Base-by-base conservation (phyloP, 2,113 vertebrate genomes). In the Tupaia chinensis region DNA sequence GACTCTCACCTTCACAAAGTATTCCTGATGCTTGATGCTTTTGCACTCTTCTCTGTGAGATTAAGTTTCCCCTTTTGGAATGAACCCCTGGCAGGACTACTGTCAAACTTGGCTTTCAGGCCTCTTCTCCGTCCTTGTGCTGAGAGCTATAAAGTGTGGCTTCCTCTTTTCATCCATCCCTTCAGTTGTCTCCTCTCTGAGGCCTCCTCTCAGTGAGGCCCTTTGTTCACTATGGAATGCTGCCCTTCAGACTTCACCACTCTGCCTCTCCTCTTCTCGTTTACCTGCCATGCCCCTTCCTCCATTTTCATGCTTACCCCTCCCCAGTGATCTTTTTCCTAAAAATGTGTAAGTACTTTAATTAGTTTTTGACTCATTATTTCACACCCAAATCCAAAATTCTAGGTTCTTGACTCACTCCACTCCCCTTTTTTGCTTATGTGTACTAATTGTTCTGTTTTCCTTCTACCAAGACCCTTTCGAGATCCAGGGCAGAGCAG, bases 291-390 rank as follows among this genome's bases (percentile, higher is more conserved):
- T 23, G 19, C 9, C 32, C 8, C 25, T 20, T 5, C 54, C 11
- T 1, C 34, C 25, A 23, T 23, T 9, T 70, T 56, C 8, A 2
- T 2, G 1, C 15, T 9, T 16, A 6, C 17, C 8, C 23, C 3
- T 60, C 69, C 16, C n/a, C 17, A 27, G 44, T 27, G 7, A 20
- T 80, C 58, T 72, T 72, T 7, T 78, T 82, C 58, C 54, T 44
- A 73, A 60, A 34, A 83, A 58, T 25, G 27, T 34, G 5, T 27
- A 44, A 58, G 58, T 66, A 14, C 16, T 65, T 1, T 54, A 53
- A 60, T 29, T 60, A 23, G 63, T 14, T 34, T 32, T 69, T 5
- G 61, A 53, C 32, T 76, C 27, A 12, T 69, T 7, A 5, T 68
- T 53, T 80, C 9, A 74, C 1, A 22, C 44, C 8, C 58, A 19